Evolutionary conservation across 2,113 vertebrate species (phyloP).

Genomic region (Erinaceus europaeus): DNA sequence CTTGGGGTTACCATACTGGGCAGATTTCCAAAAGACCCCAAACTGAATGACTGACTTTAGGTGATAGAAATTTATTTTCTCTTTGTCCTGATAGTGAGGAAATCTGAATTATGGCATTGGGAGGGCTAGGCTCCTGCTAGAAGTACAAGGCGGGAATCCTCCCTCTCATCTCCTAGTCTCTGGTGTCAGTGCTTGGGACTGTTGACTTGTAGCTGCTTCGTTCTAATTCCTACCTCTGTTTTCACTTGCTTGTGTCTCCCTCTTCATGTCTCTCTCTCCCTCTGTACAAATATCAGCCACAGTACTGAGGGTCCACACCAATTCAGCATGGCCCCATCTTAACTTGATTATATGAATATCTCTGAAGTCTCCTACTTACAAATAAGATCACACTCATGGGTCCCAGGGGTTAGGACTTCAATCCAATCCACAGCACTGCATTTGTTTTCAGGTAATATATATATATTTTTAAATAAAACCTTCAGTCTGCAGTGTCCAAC

Average conservation of each 20-base stretch:
- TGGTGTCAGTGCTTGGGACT: no score
- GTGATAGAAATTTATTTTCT: neutral
- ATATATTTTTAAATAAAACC: no score
- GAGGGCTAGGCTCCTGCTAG: neutral
- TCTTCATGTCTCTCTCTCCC: neutral
- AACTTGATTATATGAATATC: neutral
- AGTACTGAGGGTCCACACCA: neutral
- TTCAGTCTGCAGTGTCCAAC: no score
- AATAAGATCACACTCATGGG: neutral
- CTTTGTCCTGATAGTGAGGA: neutral
- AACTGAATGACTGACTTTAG: neutral
- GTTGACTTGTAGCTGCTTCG: no score
- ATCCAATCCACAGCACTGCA: neutral
- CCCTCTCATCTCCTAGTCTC: no score
- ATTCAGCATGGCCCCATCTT: neutral
- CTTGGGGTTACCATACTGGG: no score
- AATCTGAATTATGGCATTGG: neutral
- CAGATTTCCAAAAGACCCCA: no score
- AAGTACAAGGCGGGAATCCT: no score
- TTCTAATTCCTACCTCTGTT: neutral
- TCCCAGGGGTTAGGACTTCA: neutral
- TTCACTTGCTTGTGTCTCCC: no score
- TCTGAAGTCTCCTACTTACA: neutral
- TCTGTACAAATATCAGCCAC: neutral
- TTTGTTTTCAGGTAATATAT: no score